Conservation (phyloP, 2,797 vertebrate species). For the Cheirogaleus major region DNA sequence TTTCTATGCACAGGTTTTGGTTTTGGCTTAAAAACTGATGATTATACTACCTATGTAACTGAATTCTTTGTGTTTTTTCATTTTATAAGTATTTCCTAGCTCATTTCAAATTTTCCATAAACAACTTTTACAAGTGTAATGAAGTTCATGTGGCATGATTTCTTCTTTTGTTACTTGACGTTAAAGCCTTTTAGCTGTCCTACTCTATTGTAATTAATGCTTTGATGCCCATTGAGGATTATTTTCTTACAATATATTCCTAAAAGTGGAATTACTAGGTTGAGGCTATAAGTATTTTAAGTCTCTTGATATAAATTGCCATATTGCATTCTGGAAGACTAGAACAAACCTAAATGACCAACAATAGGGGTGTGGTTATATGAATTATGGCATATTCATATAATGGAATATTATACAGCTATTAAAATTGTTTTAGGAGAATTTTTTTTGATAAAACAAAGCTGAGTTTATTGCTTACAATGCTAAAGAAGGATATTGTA, state of each 20-base stretch:
- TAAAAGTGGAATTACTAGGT: background rate
- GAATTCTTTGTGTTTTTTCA: background rate
- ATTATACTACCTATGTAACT: background rate
- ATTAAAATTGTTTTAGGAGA: constrained; percentile 18
- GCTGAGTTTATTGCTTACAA: background rate
- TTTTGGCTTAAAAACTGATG: background rate
- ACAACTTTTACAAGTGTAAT: background rate
- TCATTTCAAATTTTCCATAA: background rate
- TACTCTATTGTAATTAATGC: background rate
- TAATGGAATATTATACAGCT: background rate
- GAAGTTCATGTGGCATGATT: background rate
- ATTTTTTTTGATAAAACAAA: background rate
- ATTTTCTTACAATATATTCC: background rate
- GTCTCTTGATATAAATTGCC: background rate
- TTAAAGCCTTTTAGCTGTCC: background rate
- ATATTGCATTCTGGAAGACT: background rate
- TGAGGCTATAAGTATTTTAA: background rate
- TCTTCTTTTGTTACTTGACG: background rate
- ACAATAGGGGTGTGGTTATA: background rate
- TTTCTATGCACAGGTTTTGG: background rate
- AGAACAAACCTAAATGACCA: background rate
- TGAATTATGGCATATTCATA: background rate
- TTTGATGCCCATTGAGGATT: background rate
- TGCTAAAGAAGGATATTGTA: background rate
- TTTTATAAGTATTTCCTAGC: background rate